phyloP scores from a whole-genome alignment of 2,888 invertebrate species.

The Chrysodeixis includens region DNA sequence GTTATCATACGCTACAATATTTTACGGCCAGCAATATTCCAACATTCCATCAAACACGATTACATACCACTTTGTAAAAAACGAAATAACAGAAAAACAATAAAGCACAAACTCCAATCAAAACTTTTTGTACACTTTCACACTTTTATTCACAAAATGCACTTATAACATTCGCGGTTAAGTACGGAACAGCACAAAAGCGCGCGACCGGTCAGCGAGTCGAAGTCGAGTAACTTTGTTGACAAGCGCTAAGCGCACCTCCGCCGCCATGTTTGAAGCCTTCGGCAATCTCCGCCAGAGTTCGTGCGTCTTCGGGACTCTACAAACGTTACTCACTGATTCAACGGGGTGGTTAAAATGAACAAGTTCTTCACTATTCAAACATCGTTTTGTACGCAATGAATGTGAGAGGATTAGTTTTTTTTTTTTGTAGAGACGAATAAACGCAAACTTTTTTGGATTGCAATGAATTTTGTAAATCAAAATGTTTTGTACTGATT shows the following conservation, averaged over 20 bases:
- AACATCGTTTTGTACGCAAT: slow-evolving; percentile 33
- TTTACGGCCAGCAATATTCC: slow-evolving; percentile 60
- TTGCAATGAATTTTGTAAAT: not conserved
- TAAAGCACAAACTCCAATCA: slow-evolving; percentile 53
- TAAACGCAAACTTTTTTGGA: slow-evolving; percentile 1
- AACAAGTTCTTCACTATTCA: slow-evolving; percentile 53
- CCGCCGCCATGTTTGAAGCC: slow-evolving; percentile 80
- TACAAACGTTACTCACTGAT: slow-evolving; percentile 53
- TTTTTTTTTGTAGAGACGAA: slow-evolving; percentile 14
- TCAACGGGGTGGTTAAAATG: slow-evolving; percentile 52
- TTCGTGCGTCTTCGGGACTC: slow-evolving; percentile 68
- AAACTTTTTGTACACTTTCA: slow-evolving; percentile 67
- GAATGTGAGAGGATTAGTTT: slow-evolving; percentile 13
- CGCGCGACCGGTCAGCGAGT: slow-evolving; percentile 73
- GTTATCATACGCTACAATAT: slow-evolving; percentile 27
- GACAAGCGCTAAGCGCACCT: slow-evolving; percentile 82
- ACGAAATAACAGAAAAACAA: slow-evolving; percentile 45
- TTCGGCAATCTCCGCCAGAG: slow-evolving; percentile 76
- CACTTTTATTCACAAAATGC: slow-evolving; percentile 62
- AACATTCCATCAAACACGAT: slow-evolving; percentile 65
- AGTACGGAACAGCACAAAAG: slow-evolving; percentile 57
- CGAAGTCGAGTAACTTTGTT: slow-evolving; percentile 83
- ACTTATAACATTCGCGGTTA: slow-evolving; percentile 64
- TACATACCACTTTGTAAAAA: slow-evolving; percentile 61
- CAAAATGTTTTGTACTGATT: too few relatives aligned